Conservation (phyloP, 2,797 vertebrate species). For the Kryptolebias ocellatus region DNA sequence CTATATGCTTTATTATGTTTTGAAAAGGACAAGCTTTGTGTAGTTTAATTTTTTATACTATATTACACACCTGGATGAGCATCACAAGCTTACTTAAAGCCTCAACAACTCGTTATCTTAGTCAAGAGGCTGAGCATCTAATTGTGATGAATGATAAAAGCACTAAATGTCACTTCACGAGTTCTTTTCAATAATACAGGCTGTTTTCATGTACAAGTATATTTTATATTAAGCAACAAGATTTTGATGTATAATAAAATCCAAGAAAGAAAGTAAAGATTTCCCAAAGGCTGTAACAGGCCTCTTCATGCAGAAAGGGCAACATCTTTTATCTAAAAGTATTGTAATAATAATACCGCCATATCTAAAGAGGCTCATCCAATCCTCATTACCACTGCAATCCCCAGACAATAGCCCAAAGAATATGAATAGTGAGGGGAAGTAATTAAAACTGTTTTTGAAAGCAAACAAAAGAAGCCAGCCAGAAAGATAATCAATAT, state of each 20-base stretch:
- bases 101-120: constrained; percentile 41
- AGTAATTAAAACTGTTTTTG: constrained; percentile 77
- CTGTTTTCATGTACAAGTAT: constrained; percentile 28
- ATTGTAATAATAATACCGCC: constrained; percentile 65
- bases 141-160: constrained; percentile 45
- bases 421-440: constrained; percentile 64
- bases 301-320: constrained; percentile 63
- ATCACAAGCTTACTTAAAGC: constrained; percentile 19
- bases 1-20: neutral
- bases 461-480: constrained; percentile 73
- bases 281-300: constrained; percentile 44
- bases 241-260: constrained; percentile 45
- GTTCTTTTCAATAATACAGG: constrained; percentile 13
- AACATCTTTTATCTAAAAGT: constrained; percentile 68
- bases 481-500: constrained; percentile 76
- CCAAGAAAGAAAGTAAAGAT: constrained; percentile 37
- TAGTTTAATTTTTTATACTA: neutral
- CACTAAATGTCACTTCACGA: constrained; percentile 48
- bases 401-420: constrained; percentile 72
- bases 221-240: constrained; percentile 38
- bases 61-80: constrained; percentile 24
- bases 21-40: neutral
- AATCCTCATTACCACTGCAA: constrained; percentile 73
- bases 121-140: constrained; percentile 40
- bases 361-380: constrained; percentile 72